A percentile compares a stretch with the other conserved stretches of the same genome.
Evolutionary conservation across 37 sponge, comb jelly and placozoan genomes (phyloP).

Genomic region (Amphimedon queenslandica): DNA sequence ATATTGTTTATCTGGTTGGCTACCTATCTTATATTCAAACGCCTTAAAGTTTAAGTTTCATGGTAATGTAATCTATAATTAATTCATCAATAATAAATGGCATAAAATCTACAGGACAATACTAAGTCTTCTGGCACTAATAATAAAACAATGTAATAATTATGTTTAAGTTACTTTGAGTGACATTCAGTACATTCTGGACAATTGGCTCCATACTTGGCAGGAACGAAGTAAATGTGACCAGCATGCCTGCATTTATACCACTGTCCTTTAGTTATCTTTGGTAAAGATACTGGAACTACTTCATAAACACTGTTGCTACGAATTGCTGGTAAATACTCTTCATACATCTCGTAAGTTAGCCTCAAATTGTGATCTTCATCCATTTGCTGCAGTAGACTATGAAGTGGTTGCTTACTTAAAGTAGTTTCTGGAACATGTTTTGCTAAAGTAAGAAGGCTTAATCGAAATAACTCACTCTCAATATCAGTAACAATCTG

Average conservation of each 20-base stretch:
- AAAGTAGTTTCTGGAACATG: not conserved
- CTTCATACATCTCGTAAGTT: not conserved
- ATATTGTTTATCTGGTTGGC: too few species aligned
- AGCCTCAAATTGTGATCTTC: not conserved
- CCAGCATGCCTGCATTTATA: not conserved
- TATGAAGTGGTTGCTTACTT: not conserved
- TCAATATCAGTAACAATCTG: constrained; percentile 21
- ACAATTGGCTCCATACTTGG: not conserved
- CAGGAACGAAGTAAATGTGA: constrained; percentile 2
- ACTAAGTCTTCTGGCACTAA: too few species aligned
- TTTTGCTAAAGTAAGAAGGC: not conserved
- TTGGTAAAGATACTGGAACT: not conserved
- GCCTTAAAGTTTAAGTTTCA: too few species aligned
- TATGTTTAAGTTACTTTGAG: too few species aligned
- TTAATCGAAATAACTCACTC: constrained; percentile 9
- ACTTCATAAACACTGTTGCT: not conserved
- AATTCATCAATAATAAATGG: too few species aligned
- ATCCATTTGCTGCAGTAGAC: not conserved
- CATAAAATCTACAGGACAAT: too few species aligned
- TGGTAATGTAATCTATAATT: too few species aligned
- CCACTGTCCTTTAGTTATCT: constrained; percentile 4
- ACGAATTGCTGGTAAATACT: not conserved
- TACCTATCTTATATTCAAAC: too few species aligned
- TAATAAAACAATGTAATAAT: too few species aligned
- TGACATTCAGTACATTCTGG: not conserved